Evolutionary conservation across 2,888 invertebrate species (phyloP).

Genomic region (Tetragnatha montana): DNA sequence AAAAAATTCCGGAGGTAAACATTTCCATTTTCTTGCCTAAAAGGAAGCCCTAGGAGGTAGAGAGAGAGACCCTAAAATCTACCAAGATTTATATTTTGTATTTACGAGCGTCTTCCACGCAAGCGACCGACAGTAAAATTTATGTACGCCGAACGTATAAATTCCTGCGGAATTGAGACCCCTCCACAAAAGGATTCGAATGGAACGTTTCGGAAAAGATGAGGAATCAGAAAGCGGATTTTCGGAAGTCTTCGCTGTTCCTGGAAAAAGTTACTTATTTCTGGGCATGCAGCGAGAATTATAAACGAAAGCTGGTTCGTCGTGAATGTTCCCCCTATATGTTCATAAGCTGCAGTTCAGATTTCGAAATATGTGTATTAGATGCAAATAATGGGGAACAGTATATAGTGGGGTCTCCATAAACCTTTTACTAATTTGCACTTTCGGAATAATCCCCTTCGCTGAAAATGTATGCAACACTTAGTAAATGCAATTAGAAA

Average conservation of each 20-base stretch:
- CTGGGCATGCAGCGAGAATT: not conserved
- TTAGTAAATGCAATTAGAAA: no score
- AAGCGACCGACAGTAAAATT: constrained; percentile 19
- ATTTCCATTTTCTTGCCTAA: not conserved
- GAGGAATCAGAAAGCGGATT: not conserved
- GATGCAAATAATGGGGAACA: no score
- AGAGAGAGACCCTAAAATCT: not conserved
- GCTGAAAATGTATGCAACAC: no score
- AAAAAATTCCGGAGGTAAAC: not conserved
- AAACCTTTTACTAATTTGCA: no score
- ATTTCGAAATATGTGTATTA: no score
- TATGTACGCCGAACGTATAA: constrained; percentile 13
- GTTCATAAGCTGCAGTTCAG: no score
- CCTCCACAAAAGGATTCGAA: not conserved
- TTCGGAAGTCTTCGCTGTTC: not conserved
- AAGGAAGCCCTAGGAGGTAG: not conserved
- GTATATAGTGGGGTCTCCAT: no score
- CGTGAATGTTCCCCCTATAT: no score
- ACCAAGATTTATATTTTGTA: not conserved
- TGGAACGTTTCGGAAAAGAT: not conserved
- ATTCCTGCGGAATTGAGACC: not conserved
- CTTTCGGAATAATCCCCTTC: no score
- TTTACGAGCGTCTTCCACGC: not conserved
- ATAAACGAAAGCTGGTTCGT: not conserved
- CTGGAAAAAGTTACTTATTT: not conserved